Percentiles rank a stretch among this genome's conserved stretches.
Conservation (phyloP, 2,888 invertebrate genomes). For the Physocephala rufipes region DNA sequence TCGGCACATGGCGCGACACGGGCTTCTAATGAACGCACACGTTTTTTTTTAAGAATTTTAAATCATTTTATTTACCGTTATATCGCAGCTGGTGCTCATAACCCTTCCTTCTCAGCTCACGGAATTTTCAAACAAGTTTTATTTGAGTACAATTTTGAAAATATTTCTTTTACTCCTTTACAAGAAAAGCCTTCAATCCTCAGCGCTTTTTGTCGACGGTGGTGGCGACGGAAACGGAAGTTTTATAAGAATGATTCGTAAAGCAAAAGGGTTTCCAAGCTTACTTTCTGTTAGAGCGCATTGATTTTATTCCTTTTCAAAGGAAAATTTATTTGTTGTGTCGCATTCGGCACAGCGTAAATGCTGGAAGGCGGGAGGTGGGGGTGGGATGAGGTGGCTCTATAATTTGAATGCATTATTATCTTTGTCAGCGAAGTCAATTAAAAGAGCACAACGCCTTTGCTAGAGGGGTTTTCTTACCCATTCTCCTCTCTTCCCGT, state of each 20-base stretch:
- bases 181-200: neutral
- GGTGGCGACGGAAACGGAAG: conserved; percentile 8
- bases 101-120: neutral
- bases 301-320: neutral
- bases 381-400: too few species aligned
- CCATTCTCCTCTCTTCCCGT: too few species aligned
- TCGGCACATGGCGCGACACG: too few species aligned
- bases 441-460: too few species aligned
- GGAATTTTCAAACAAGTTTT: neutral
- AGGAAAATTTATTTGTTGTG: neutral
- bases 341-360: neutral
- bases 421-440: too few species aligned
- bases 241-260: neutral
- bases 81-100: neutral
- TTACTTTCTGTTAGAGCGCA: neutral
- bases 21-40: too few species aligned
- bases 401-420: too few species aligned
- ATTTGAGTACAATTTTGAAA: neutral
- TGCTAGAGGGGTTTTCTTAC: too few species aligned
- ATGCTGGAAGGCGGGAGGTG: neutral
- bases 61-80: neutral
- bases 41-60: too few species aligned
- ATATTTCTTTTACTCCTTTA: neutral
- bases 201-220: neutral
- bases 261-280: neutral